Base-by-base conservation (phyloP, 1,140 invertebrate species). In the Pectinophora gossypiella region DNA sequence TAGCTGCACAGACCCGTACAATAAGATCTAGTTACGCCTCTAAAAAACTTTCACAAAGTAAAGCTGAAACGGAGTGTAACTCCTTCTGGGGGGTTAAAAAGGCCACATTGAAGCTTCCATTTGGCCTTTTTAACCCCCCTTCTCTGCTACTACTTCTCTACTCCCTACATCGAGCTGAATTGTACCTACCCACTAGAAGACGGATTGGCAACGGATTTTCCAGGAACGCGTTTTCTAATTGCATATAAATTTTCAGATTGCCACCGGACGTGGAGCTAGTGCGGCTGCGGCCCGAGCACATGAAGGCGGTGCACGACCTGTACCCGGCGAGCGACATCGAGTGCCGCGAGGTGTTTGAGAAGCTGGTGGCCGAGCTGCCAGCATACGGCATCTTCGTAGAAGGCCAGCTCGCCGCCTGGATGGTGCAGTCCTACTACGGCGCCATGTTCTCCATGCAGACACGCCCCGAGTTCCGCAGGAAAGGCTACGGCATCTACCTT, bases 361-460 rank as follows among this genome's bases (percentile, higher is more conserved):
- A 93, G 77, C 89, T 95, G 20, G 93, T 95, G 36, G 89, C 89
- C 42, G 91, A 90, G 59, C 85, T 95, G 48, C 93, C 94, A 7
- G 94, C 94, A 10, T 93, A 93, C 68, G 94, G 94, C 9, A 92
- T 96, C 50, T 95, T 95, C 76, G 90, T 91, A 4, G 89, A 90
- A 53, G 92, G 91, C 19, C 90, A 92, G 58, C 76, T 95, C 18
- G 94, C 93, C 5, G 94, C 94, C 5, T 95, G 94, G 94, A 95
- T 95, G 94, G 92, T 95, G 20, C 94, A 96, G 68, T 95, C 94
- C 2, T 96, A 96, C 81, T 96, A 96, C 76, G 94, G 94, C 16
- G 94, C 94, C 36, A 95, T 96, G 94, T 95, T 95, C 79, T 95
- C 94, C n/a, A 96, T 96, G 94, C 94, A 95, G 83, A 96, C 94